phyloP scores from a whole-genome alignment of 1,140 invertebrate species.

The Venustaconcha ellipsiformis region DNA sequence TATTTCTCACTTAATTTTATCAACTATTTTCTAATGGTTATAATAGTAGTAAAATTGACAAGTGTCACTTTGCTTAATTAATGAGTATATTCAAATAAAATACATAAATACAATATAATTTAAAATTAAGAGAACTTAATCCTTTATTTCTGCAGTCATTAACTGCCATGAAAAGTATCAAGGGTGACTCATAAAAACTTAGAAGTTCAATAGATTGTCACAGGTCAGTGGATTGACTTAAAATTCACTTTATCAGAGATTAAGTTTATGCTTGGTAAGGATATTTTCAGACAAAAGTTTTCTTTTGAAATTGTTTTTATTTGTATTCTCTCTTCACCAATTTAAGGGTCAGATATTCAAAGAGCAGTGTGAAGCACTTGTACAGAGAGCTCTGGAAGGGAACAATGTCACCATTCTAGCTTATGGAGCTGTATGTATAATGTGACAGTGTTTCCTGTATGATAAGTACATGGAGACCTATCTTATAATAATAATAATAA shows the following conservation, averaged over 20 bases:
- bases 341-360: constrained; percentile 57
- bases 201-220: background rate
- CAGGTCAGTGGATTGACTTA: too few relatives aligned
- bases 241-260: too few relatives aligned
- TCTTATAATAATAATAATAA: background rate
- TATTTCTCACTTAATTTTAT: too few relatives aligned
- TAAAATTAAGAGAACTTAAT: too few relatives aligned
- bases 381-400: constrained; percentile 59
- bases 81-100: too few relatives aligned
- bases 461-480: background rate
- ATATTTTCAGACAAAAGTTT: too few relatives aligned
- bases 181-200: background rate
- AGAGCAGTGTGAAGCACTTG: constrained; percentile 50
- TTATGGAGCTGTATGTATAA: constrained; percentile 58
- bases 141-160: background rate
- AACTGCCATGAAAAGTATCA: background rate
- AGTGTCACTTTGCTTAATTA: too few relatives aligned
- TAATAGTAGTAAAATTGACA: too few relatives aligned
- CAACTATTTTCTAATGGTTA: too few relatives aligned
- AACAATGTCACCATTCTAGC: constrained; percentile 61
- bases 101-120: too few relatives aligned
- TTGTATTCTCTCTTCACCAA: constrained; percentile 5
- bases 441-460: background rate
- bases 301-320: too few relatives aligned
- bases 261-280: too few relatives aligned